phyloP scores from a whole-genome alignment of 2,113 vertebrate species.

The Tachysurus vachellii region DNA sequence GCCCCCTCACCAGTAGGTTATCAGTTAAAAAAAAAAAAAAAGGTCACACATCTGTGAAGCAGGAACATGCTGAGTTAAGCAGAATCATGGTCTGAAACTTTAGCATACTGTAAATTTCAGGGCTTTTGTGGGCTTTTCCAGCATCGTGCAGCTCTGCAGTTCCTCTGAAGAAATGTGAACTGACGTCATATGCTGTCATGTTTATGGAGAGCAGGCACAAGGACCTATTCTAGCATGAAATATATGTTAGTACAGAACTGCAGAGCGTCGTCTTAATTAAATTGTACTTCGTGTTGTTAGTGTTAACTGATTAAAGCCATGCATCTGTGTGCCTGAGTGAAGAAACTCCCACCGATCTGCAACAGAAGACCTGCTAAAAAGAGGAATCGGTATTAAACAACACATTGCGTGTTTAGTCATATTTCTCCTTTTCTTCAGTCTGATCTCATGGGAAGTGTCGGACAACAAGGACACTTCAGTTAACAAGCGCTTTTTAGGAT shows the following conservation, averaged over 20 bases:
- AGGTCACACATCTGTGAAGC: too few relatives aligned
- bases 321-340: not conserved
- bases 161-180: too few relatives aligned
- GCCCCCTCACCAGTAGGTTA: not conserved
- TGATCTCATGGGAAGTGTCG: constrained; percentile 11
- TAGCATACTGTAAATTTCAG: too few relatives aligned
- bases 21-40: too few relatives aligned
- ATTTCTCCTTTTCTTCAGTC: not conserved
- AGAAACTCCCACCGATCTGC: not conserved
- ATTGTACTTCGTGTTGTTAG: too few relatives aligned
- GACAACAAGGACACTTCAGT: not conserved
- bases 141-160: too few relatives aligned
- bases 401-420: not conserved
- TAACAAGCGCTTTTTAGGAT: not conserved
- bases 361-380: not conserved
- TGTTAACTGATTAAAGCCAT: too few relatives aligned
- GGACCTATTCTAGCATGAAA: not conserved
- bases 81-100: not conserved
- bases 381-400: not conserved
- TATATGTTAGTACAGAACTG: too few relatives aligned
- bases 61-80: not conserved
- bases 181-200: too few relatives aligned
- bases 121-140: too few relatives aligned
- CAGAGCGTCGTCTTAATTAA: too few relatives aligned
- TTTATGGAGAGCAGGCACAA: too few relatives aligned